phyloP scores from a whole-genome alignment of 1,140 invertebrate species.

The Steinernema khuongi region DNA sequence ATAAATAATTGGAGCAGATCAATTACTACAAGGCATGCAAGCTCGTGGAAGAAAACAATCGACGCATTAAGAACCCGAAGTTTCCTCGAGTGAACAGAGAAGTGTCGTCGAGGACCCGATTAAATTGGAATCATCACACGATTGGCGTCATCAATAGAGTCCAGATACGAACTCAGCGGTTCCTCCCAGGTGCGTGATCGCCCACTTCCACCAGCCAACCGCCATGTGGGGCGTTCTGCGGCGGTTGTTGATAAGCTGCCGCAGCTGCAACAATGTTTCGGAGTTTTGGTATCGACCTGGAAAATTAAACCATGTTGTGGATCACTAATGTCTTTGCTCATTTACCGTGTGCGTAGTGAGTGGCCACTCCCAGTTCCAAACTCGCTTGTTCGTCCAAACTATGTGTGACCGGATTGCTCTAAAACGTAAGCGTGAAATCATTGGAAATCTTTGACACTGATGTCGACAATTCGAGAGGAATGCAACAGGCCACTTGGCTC shows the following conservation, averaged over 20 bases:
- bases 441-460: background rate
- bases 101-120: too few relatives aligned
- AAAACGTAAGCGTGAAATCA: background rate
- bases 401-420: background rate
- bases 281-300: constrained; percentile 49
- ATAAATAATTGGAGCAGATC: too few relatives aligned
- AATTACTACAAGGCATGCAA: too few relatives aligned
- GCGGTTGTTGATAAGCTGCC: constrained; percentile 43
- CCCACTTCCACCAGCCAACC: constrained; percentile 58
- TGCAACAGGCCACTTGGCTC: background rate
- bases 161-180: constrained; percentile 38
- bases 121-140: too few relatives aligned
- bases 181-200: constrained; percentile 46
- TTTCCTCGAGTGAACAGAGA: too few relatives aligned
- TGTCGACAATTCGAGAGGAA: background rate
- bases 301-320: constrained; percentile 23
- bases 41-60: too few relatives aligned
- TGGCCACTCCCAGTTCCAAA: constrained; percentile 54
- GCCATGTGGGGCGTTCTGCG: constrained; percentile 49
- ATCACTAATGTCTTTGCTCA: background rate
- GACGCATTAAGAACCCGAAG: too few relatives aligned
- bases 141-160: constrained; percentile 17
- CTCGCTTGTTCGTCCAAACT: constrained; percentile 31
- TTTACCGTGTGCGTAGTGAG: constrained; percentile 55
- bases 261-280: constrained; percentile 48